These are phyloP conservation scores for Enteromius afrohamiltoni DNA, from an alignment of 2,797 vertebrate genomes.

Conservation along the genomic window DNA sequence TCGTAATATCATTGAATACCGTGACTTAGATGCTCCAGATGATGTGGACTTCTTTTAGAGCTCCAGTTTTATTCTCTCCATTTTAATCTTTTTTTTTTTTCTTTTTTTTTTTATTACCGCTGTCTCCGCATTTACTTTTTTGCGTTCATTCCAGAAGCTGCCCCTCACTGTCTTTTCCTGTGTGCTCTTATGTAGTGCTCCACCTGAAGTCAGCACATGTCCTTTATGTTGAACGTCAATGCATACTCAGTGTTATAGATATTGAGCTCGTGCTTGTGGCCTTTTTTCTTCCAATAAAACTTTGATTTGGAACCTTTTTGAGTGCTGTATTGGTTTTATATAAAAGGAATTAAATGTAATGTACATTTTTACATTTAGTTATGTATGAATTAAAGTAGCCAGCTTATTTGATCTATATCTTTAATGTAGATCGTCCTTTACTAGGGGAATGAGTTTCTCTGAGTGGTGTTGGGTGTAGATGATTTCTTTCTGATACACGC, in stretches of 20 bases:
- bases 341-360: neutral
- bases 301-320: constrained; percentile 14
- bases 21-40: constrained; percentile 91
- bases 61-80: constrained; percentile 32
- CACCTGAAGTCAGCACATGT: neutral
- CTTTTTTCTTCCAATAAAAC: constrained; percentile 35
- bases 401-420: neutral
- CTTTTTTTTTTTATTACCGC: neutral
- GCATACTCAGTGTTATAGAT: neutral
- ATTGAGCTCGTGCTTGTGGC: constrained; percentile 6
- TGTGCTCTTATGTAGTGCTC: neutral
- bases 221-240: neutral
- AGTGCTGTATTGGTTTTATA: neutral
- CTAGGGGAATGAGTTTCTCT: neutral
- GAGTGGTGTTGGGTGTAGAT: neutral
- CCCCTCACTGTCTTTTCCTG: neutral
- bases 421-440: neutral
- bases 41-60: constrained; percentile 92
- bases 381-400: neutral
- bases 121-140: neutral
- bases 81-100: constrained; percentile 37
- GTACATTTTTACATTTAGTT: neutral
- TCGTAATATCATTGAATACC: constrained; percentile 91
- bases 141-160: constrained; percentile 22
- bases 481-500: too few species aligned